Evolutionary conservation across 2,113 vertebrate species (phyloP).

Genomic region (Galbula dea): DNA sequence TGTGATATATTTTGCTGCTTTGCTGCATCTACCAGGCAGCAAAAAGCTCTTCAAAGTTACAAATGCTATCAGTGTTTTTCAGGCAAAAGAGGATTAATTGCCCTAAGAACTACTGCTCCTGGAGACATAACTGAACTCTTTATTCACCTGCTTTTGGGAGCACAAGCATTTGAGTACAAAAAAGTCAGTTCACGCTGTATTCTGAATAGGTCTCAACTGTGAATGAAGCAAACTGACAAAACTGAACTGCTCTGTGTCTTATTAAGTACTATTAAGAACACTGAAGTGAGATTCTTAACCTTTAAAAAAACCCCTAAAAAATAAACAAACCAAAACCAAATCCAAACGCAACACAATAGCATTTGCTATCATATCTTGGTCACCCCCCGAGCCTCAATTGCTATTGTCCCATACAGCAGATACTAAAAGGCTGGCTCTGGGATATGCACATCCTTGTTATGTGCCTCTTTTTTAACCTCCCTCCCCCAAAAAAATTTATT

Average conservation of each 20-base stretch:
- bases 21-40: neutral
- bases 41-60: slow-evolving; percentile 4
- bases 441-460: neutral
- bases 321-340: neutral
- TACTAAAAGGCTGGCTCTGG: neutral
- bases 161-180: neutral
- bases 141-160: neutral
- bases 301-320: neutral
- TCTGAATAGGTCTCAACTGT: neutral
- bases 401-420: neutral
- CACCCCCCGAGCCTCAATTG: neutral
- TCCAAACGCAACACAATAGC: neutral
- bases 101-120: neutral
- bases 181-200: neutral
- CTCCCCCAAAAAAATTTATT: neutral
- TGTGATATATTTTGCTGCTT: neutral
- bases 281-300: neutral
- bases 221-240: neutral
- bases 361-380: neutral
- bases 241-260: neutral
- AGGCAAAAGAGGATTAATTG: neutral
- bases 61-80: neutral
- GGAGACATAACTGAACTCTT: neutral
- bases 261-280: neutral
- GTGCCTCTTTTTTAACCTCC: neutral